phyloP scores from a whole-genome alignment of 2,113 vertebrate genomes.

The Callocephalon fimbriatum region DNA sequence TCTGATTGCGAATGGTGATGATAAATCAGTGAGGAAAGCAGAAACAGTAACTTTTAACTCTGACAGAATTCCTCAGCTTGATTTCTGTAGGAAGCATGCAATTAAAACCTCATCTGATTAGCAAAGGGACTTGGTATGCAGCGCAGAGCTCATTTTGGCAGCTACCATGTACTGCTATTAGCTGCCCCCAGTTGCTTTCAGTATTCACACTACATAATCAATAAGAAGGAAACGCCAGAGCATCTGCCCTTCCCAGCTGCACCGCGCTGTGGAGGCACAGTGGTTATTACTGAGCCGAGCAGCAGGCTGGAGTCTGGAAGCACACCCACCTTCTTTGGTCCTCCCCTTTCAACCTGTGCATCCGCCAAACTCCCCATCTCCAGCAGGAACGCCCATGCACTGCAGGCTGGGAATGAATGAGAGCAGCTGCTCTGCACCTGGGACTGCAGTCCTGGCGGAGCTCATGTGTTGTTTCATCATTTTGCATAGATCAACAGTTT shows the following conservation, averaged over 20 bases:
- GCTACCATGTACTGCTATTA: background rate
- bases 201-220: background rate
- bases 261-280: background rate
- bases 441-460: constrained; percentile 24
- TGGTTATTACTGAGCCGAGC: background rate
- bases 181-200: background rate
- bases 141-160: background rate
- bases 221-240: background rate
- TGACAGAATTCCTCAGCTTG: background rate
- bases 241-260: background rate
- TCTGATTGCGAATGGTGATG: background rate
- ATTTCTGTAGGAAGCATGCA: background rate
- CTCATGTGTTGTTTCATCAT: constrained; percentile 2
- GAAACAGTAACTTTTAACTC: background rate
- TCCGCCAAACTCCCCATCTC: background rate
- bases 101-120: background rate
- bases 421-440: constrained; percentile 63
- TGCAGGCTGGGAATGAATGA: background rate
- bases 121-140: background rate
- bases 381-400: background rate
- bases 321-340: background rate
- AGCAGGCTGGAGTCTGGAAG: background rate
- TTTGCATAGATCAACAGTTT: constrained; percentile 62
- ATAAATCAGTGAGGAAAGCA: background rate
- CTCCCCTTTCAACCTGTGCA: background rate